Conservation (phyloP, 2,888 invertebrate species). For the Leptinotarsa tumamoca region DNA sequence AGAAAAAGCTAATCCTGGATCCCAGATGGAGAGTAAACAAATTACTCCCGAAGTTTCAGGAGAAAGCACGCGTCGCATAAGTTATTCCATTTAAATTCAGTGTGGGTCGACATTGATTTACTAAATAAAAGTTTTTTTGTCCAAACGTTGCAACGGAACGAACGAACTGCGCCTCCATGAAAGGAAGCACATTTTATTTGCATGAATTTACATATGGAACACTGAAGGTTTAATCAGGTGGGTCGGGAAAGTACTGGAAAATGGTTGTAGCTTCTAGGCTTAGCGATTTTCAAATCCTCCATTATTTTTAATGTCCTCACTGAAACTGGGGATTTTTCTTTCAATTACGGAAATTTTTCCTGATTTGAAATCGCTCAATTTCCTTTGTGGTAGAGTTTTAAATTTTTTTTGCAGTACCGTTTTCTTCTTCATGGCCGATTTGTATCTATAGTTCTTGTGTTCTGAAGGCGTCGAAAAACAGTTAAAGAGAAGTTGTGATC, state of each 20-base stretch:
- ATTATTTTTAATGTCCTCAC: no score
- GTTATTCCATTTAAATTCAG: constrained; percentile 37
- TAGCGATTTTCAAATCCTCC: no score
- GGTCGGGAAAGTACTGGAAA: neutral
- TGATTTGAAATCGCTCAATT: no score
- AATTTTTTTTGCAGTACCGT: no score
- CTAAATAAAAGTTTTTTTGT: constrained; percentile 27
- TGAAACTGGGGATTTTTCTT: no score
- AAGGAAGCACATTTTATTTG: constrained; percentile 23
- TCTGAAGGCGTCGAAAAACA: no score
- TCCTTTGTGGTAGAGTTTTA: no score
- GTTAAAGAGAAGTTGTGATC: no score
- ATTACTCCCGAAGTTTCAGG: constrained; percentile 28
- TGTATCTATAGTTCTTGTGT: no score
- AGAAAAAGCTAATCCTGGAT: constrained; percentile 2
- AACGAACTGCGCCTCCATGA: neutral
- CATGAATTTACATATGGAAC: constrained; percentile 19
- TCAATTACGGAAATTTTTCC: no score
- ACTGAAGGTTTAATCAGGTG: neutral
- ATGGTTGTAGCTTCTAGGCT: no score
- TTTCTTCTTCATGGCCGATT: no score
- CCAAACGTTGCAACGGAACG: neutral
- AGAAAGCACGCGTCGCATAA: constrained; percentile 30
- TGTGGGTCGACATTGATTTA: constrained; percentile 33
- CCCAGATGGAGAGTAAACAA: constrained; percentile 27